Base-by-base conservation (phyloP, 2,797 vertebrate species). In the Enteromius anoplus region DNA sequence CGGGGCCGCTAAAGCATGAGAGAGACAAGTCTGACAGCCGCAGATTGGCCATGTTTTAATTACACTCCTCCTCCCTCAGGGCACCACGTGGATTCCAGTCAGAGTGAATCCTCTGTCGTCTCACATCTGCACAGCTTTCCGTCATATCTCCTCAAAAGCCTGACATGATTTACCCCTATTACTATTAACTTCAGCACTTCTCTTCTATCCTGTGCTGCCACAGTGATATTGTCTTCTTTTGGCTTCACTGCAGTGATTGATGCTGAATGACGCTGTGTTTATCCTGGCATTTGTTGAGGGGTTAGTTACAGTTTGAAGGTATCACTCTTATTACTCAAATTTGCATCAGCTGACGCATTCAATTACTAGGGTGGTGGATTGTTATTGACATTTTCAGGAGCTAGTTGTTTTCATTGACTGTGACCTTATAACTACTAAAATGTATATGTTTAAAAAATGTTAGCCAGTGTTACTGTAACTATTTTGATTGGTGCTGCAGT, bases 31-130 rank as follows among this genome's bases (percentile, higher is more conserved):
- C 84, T 87, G 87, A 84, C 87, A 88, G 87, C 73, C 51, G 66
- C 83, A 86, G 78, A 84, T 87, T 64, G 83, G 51, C 66, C 73
- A 85, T 87, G 82, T 85, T 85, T 87, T 85, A 88, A 87, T 87
- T 84, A 86, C 65, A 62, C 71, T 60, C 53, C 65, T 75, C 77
- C 42, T 80, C 62, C 71, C 85, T 58, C 21, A 62, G 86, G 81
- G 23, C 32, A 26, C 51, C 32, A 42, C 7, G 40, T 53, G 72
- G 80, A 69, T 69, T 79, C 69, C 65, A 47, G 53, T 86, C 34
- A 42, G 73, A 75, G 72, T 78, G 83, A 73, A 87, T 85, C 14
- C 69, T 75, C 80, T 34, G 51, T 87, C 82, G 6, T 68, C 60
- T 87, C 70, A 78, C 51, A 83, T 85, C 71, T 64, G 75, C 51